Base-by-base conservation (phyloP, 35 echinoderm and acorn worm genomes). In the Diadema setosum region DNA sequence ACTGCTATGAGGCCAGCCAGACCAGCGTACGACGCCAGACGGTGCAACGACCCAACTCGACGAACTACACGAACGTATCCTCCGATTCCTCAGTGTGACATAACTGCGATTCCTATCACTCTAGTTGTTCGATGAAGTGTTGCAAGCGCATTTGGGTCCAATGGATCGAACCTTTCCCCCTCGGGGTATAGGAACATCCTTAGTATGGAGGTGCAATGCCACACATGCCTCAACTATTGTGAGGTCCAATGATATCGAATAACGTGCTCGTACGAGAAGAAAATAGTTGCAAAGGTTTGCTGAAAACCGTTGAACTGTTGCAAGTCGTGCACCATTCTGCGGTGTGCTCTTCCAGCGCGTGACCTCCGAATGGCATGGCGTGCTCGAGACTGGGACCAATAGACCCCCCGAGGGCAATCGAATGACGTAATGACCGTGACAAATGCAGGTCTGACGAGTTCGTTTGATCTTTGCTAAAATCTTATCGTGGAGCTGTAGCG, bases 11-110 rank as follows among this genome's bases (percentile, higher is more conserved):
- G 2, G 49, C 70, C 1, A 94, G 87, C 20, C 84, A 52, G 17
- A 43, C 65, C 4, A 74, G 65, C 1, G 69, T 73, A 5, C 81
- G 92, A 30, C 75, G 70, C 5, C 81, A 84, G 39, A 78, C 92
- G 1, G 52, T 82, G 52, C 56, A 69, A 24, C 87, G 87, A n/a
- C 70, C 87, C 30, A 75, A 83, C 25, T 42, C 89, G 67, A 61
- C 67, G 27, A 84, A 91, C 45, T 94, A 94, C 58, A 94, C 92
- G 29, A 89, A 94, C 67, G 92, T 94, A 21, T 94, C 92, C 31
- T 94, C 92, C 8, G 92, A 90, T 65, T 83, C 81, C 3, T 90
- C 88, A 3, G 88, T 90, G 80, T 90, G 59, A 34, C 30, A 67
- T 60, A 78, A 78, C 8, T 78, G 26, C 44, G 73, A 42, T 78